Percentiles rank a stretch among this genome's conserved stretches.
Evolutionary conservation across 2,888 invertebrate species (phyloP).

Genomic region (Rhodophaea formosa): DNA sequence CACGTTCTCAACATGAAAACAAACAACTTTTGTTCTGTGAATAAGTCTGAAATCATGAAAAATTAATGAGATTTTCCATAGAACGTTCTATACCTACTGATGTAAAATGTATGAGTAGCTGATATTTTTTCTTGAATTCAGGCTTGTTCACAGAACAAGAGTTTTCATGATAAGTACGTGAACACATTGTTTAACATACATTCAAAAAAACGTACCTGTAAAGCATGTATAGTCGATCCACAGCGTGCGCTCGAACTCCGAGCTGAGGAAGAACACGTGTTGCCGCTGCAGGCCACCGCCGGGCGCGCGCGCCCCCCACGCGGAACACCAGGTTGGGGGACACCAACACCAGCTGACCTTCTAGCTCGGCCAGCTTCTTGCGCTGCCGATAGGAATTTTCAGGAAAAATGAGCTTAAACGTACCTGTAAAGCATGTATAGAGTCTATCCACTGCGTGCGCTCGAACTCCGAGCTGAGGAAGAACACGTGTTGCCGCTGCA

Average conservation of each 20-base stretch:
- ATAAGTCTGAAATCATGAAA: no score
- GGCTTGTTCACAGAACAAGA: no score
- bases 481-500: slow-evolving; percentile 88
- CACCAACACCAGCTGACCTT: slow-evolving; percentile 93
- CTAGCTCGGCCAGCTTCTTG: slow-evolving; percentile 94
- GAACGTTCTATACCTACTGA: no score
- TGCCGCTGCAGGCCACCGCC: slow-evolving; percentile 80
- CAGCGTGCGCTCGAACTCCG: slow-evolving; percentile 95
- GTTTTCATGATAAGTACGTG: no score
- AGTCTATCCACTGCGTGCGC: slow-evolving; percentile 95
- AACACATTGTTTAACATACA: no score
- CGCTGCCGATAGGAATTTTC: slow-evolving; percentile 85
- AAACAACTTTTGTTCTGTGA: no score
- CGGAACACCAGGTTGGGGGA: slow-evolving; percentile 94
- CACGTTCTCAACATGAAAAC: no score
- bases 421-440: slow-evolving; percentile 91
- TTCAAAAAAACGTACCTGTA: no score
- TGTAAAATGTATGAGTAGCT: no score
- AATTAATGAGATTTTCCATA: no score
- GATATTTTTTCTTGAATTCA: no score
- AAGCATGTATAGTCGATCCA: slow-evolving; percentile 94
- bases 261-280: slow-evolving; percentile 93
- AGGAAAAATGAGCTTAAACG: no score
- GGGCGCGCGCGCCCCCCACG: slow-evolving; percentile 86
- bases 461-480: slow-evolving; percentile 97